Percentiles rank a stretch among this genome's conserved stretches.
phyloP scores from a whole-genome alignment of 2,797 vertebrate species.

The Lutra lutra region DNA sequence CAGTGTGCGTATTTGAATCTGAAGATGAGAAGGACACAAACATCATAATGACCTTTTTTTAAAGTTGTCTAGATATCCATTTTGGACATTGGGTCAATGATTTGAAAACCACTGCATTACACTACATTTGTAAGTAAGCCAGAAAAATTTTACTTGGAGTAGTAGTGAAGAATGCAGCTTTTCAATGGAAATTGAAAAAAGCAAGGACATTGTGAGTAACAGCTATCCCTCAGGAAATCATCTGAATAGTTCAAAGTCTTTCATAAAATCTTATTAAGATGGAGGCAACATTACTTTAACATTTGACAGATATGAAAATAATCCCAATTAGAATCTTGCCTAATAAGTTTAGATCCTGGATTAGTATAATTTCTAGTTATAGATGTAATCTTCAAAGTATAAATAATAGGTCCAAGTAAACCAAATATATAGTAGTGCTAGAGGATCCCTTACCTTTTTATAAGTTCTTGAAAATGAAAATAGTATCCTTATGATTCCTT shows the following conservation, averaged over 20 bases:
- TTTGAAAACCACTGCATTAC: slow-evolving; percentile 21
- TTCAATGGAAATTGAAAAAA: neutral
- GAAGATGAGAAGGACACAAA: slow-evolving; percentile 13
- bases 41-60: neutral
- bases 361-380: neutral
- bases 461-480: slow-evolving; percentile 29
- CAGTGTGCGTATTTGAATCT: neutral
- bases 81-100: neutral
- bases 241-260: slow-evolving; percentile 50
- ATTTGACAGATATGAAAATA: slow-evolving; percentile 32
- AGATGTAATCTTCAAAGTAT: neutral
- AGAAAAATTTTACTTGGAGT: slow-evolving; percentile 44
- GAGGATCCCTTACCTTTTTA: neutral
- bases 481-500: neutral
- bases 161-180: slow-evolving; percentile 16
- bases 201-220: neutral
- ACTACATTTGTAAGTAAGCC: slow-evolving; percentile 13
- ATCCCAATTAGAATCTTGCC: neutral
- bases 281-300: slow-evolving; percentile 1
- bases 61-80: neutral
- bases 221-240: slow-evolving; percentile 35
- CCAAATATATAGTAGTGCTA: neutral
- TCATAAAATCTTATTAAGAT: slow-evolving; percentile 43
- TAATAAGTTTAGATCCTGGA: neutral
- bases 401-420: neutral